phyloP scores from a whole-genome alignment of 2,888 invertebrate genomes.

The Glaucopsyche alexis region DNA sequence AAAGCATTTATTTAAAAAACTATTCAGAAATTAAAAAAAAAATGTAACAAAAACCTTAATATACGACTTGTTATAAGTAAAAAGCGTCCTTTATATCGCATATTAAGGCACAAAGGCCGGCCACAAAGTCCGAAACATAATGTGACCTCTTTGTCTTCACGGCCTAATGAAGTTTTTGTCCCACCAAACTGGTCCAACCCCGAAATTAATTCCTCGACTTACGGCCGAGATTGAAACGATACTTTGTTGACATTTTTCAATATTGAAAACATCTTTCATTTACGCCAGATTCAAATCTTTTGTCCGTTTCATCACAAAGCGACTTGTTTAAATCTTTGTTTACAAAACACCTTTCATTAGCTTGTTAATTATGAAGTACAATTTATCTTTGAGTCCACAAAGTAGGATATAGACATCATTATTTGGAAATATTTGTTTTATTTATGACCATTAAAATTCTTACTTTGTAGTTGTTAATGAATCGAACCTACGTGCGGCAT shows the following conservation, averaged over 20 bases:
- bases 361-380: background rate
- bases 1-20: background rate
- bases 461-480: background rate
- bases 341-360: constrained; percentile 10
- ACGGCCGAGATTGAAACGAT: constrained; percentile 36
- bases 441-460: background rate
- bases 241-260: constrained; percentile 26
- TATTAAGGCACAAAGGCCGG: constrained; percentile 29
- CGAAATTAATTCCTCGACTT: constrained; percentile 35
- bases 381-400: background rate
- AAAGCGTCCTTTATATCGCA: background rate
- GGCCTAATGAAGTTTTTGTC: constrained; percentile 49
- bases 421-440: background rate
- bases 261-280: constrained; percentile 27
- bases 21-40: background rate
- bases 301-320: background rate
- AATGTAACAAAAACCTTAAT: background rate
- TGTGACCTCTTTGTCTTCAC: constrained; percentile 44
- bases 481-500: no score
- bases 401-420: background rate
- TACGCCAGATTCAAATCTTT: background rate
- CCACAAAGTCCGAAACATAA: constrained; percentile 36
- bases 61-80: background rate
- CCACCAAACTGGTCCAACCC: constrained; percentile 40
- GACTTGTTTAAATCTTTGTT: background rate